These are phyloP conservation scores for Goniozus legneri DNA, from an alignment of 1,140 invertebrate genomes.

Conservation along the genomic window DNA sequence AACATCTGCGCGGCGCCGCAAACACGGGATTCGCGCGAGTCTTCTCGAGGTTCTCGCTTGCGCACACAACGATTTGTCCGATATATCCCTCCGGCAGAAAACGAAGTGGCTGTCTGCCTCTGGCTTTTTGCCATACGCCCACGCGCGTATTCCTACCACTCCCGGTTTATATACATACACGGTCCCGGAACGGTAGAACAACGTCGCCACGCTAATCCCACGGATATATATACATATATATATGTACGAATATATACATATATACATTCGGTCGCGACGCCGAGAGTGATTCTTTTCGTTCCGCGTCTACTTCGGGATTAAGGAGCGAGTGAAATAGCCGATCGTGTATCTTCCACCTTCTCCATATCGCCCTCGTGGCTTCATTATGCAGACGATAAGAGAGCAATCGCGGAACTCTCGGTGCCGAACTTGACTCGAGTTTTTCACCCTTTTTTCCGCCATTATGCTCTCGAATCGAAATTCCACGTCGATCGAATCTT, in stretches of 20 bases:
- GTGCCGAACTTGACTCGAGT: not conserved
- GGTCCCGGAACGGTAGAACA: slow-evolving; percentile 9
- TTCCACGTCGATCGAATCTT: no score
- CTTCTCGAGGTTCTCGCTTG: no score
- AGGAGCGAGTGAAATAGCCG: not conserved
- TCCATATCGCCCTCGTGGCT: no score
- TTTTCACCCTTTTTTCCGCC: not conserved
- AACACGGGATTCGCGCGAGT: no score
- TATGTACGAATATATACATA: not conserved
- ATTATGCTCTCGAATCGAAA: no score
- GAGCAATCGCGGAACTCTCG: no score
- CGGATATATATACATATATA: not conserved
- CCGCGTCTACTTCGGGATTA: no score
- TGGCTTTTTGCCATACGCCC: slow-evolving; percentile 34
- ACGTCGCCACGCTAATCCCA: slow-evolving; percentile 27
- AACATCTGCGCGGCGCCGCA: not conserved
- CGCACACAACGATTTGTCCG: slow-evolving; percentile 24
- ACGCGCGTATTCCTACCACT: slow-evolving; percentile 10
- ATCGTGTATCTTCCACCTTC: not conserved
- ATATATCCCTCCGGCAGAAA: slow-evolving; percentile 14
- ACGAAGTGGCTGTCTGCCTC: slow-evolving; percentile 14
- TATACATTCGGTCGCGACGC: not conserved
- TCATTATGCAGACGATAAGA: no score
- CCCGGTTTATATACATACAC: slow-evolving; percentile 2
- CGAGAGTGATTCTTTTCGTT: not conserved